Evolutionary conservation across 2,888 invertebrate genomes (phyloP).

Genomic region (Thereva unica): DNA sequence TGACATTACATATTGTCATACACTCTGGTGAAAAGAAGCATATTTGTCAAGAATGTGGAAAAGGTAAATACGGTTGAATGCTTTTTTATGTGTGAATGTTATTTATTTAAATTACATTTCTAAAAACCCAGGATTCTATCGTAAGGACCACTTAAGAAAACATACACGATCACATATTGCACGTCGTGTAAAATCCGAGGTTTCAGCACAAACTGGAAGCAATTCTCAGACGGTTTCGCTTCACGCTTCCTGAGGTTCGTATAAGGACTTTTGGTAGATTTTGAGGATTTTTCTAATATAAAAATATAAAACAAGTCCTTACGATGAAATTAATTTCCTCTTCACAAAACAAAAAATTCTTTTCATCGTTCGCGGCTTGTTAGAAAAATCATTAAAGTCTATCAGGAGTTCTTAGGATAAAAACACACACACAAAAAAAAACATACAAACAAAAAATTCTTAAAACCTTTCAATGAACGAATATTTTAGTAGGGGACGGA

Average conservation of each 20-base stretch:
- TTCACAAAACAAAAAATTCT: not conserved
- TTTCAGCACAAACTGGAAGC: constrained; percentile 70
- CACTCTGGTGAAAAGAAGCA: constrained; percentile 89
- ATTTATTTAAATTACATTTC: constrained; percentile 19
- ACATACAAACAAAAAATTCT: too few species aligned
- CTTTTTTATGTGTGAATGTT: constrained; percentile 6
- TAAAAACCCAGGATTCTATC: constrained; percentile 69
- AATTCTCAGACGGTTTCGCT: constrained; percentile 55
- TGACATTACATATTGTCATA: constrained; percentile 86
- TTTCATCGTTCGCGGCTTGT: constrained; percentile 5
- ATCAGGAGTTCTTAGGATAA: constrained; percentile 35
- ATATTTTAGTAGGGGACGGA: constrained; percentile 4
- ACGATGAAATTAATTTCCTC: not conserved
- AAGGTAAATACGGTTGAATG: constrained; percentile 60
- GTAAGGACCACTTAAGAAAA: constrained; percentile 84
- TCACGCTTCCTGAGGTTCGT: constrained; percentile 60
- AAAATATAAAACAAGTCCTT: too few species aligned
- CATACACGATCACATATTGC: constrained; percentile 85
- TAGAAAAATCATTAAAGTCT: constrained; percentile 37
- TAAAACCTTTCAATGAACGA: constrained; percentile 15
- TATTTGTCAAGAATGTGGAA: constrained; percentile 84
- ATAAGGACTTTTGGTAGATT: constrained; percentile 61
- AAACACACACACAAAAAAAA: too few species aligned
- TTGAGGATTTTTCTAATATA: constrained; percentile 32
- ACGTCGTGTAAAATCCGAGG: constrained; percentile 80